Evolutionary conservation across 2,113 vertebrate species (phyloP).

Genomic region (Sinocyclocheilus rhinocerous): DNA sequence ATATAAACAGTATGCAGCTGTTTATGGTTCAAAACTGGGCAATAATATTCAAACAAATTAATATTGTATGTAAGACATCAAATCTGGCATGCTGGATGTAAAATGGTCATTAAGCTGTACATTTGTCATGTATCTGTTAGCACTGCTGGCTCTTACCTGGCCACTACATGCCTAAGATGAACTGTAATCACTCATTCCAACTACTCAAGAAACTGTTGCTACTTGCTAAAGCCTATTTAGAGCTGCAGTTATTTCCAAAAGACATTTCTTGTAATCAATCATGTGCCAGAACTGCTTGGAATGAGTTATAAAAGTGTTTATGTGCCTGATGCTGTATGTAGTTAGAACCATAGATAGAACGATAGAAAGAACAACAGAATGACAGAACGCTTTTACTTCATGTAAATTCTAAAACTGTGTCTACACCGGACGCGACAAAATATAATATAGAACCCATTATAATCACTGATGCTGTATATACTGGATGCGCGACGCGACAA

Average conservation of each 20-base stretch:
- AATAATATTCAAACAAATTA: background rate
- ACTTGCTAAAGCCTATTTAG: constrained; percentile 2
- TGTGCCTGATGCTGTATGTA: background rate
- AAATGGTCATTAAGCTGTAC: background rate
- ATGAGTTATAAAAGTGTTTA: background rate
- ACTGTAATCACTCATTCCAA: constrained; percentile 1
- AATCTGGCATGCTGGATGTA: background rate
- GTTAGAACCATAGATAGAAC: background rate
- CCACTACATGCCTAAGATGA: constrained; percentile 6
- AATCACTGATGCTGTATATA: no score
- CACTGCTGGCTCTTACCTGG: background rate
- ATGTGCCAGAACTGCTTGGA: background rate
- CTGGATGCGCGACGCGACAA: no score
- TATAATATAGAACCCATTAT: no score
- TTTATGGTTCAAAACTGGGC: background rate
- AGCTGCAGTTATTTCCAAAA: constrained; percentile 4
- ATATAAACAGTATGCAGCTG: background rate
- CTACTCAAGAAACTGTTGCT: background rate
- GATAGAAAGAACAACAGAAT: background rate
- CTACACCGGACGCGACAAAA: no score
- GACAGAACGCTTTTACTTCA: background rate
- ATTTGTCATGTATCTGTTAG: background rate
- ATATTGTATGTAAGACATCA: background rate
- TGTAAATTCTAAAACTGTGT: no score
- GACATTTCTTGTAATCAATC: background rate